Base-by-base conservation (phyloP, 2,888 invertebrate species). In the Dioctria rufipes region DNA sequence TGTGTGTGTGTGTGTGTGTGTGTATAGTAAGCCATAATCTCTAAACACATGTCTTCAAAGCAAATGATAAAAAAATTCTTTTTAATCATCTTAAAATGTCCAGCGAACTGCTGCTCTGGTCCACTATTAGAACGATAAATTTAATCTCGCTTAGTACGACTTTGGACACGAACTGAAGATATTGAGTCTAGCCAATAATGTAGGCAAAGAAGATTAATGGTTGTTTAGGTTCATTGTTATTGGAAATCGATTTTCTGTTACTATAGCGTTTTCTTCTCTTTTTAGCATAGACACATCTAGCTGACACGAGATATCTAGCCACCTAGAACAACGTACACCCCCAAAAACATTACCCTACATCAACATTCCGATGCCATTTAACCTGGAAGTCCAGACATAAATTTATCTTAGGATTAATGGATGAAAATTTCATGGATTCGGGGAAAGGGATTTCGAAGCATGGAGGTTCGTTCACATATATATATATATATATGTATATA, bases 221-320 rank as follows among this genome's bases (percentile, higher is more conserved):
- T 82, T 84, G 84, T 84, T 84, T 84, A 83, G 84, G 84, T 83
- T 83, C 84, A 84, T 84, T 84, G 84, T 83, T 84, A 84, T 84
- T 84, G 84, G 83, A 83, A 84, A 84, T 84, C 84, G 84, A 84
- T 84, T 84, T 84, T 84, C 77, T 84, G 83, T 83, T 84, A 83
- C 83, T 84, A 83, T 61, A 46, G 51, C 11, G 25, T 25, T 25
- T 2, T 25, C 25, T 63, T 37, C 77, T 63, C 66, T 25, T 2
- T 25, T 25, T 54, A 42, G 51, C 46, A 42, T 25, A 78, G 78
- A 65, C 78, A 66, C 66, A 63, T 25, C 25, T 66, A 78, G 51
- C 78, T 78, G 66, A 78, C 66, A 78, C 78, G 40, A 25, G 25
- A 0, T 25, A 25, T 25, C 25, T 25, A 25, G 25, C 25, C 25